Conservation (phyloP, 2,797 vertebrate genomes). For the Anabas testudineus region DNA sequence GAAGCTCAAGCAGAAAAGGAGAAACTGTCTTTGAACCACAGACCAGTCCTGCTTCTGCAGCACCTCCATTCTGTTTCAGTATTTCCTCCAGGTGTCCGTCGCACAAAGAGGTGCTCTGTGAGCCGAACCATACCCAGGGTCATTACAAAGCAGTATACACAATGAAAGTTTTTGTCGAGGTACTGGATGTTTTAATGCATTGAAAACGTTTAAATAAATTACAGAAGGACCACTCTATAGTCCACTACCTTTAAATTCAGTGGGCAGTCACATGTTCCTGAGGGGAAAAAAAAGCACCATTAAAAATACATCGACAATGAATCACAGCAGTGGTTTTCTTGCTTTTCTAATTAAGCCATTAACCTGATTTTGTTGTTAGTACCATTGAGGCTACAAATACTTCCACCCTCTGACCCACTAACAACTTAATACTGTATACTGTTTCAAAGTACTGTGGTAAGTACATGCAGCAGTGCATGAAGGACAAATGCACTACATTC, state of each 20-base stretch:
- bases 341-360: constrained; percentile 1
- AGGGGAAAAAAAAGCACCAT: neutral
- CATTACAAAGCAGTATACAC: constrained; percentile 35
- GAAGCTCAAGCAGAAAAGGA: constrained; percentile 25
- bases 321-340: neutral
- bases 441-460: neutral
- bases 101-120: constrained; percentile 63
- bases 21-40: constrained; percentile 43
- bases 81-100: constrained; percentile 70
- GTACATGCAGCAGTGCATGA: neutral
- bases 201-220: constrained; percentile 25
- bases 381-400: neutral
- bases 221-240: constrained; percentile 12
- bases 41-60: constrained; percentile 19
- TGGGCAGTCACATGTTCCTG: constrained; percentile 13
- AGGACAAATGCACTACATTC: neutral
- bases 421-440: constrained; percentile 1
- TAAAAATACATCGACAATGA: neutral
- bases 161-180: constrained; percentile 44
- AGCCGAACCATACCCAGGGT: constrained; percentile 44
- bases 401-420: neutral
- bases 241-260: constrained; percentile 40
- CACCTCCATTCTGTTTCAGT: constrained; percentile 44
- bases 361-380: neutral
- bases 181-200: constrained; percentile 19